Conservation (phyloP, 2,113 vertebrate genomes). For the Notiomystis cincta region DNA sequence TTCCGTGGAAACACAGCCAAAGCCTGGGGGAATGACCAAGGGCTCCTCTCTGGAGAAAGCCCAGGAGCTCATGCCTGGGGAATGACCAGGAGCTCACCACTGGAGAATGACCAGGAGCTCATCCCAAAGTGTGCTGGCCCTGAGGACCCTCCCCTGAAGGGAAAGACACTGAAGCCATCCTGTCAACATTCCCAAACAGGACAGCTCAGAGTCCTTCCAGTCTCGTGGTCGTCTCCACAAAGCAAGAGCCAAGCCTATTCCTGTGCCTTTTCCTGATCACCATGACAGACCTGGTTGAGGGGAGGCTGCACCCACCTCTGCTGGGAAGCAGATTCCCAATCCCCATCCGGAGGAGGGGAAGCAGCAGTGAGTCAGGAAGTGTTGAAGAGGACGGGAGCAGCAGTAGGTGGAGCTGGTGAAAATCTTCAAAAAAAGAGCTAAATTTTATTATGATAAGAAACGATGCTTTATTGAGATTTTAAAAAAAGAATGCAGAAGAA, state of each 20-base stretch:
- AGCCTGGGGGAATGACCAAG: not conserved
- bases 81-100: accelerated
- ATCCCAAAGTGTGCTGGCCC: not conserved
- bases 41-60: not conserved
- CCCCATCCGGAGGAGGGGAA: not conserved
- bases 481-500: not conserved
- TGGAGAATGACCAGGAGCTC: accelerated
- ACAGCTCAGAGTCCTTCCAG: not conserved
- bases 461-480: not conserved
- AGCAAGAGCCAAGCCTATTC: not conserved
- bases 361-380: not conserved
- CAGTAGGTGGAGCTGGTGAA: conserved; percentile 13
- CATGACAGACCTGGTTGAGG: not conserved
- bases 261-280: not conserved
- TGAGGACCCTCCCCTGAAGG: not conserved
- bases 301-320: not conserved
- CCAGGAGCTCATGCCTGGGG: accelerated
- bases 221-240: not conserved
- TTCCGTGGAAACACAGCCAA: not conserved
- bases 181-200: not conserved
- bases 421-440: not conserved
- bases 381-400: not conserved
- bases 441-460: not conserved
- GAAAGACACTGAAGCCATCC: not conserved
- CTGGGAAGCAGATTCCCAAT: not conserved